phyloP scores from a whole-genome alignment of 2,888 invertebrate species.

The Tenthredo scrophulariae region DNA sequence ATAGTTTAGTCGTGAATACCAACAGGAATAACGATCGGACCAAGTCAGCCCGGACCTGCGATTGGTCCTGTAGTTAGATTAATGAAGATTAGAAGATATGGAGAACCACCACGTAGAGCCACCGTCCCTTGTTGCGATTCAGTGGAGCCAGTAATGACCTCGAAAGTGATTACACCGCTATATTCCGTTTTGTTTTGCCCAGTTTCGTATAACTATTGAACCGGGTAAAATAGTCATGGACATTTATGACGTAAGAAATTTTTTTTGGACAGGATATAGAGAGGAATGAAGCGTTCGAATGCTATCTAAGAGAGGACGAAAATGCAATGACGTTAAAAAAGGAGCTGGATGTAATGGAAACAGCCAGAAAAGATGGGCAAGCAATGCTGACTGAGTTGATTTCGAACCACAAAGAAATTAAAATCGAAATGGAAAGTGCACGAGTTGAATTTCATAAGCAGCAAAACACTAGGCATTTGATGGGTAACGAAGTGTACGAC shows the following conservation, averaged over 20 bases:
- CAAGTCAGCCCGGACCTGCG: not conserved
- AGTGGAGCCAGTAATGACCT: not conserved
- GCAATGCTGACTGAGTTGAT: not conserved
- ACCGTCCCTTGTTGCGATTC: not conserved
- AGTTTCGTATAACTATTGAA: not conserved
- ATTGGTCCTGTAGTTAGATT: conserved; percentile 36
- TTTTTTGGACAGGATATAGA: not conserved
- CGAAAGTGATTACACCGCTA: not conserved
- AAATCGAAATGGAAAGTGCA: conserved; percentile 23
- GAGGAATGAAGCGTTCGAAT: conserved; percentile 32
- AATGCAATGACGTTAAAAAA: conserved; percentile 12
- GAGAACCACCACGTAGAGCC: not conserved
- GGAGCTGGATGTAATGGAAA: conserved; percentile 14
- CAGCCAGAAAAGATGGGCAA: not conserved
- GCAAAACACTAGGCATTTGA: conserved; percentile 41
- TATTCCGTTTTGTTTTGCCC: not conserved
- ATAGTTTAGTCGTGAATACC: not conserved
- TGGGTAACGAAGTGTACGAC: conserved; percentile 41
- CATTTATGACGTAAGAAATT: not conserved
- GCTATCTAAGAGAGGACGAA: conserved; percentile 32
- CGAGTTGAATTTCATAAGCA: conserved; percentile 42
- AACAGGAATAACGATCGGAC: conserved; percentile 49
- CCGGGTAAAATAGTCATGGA: not conserved
- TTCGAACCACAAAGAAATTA: not conserved
- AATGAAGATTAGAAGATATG: conserved; percentile 4